These are phyloP conservation scores for Cossypha polioptera DNA, from an alignment of 2,797 vertebrate species.

Conservation along the genomic window DNA sequence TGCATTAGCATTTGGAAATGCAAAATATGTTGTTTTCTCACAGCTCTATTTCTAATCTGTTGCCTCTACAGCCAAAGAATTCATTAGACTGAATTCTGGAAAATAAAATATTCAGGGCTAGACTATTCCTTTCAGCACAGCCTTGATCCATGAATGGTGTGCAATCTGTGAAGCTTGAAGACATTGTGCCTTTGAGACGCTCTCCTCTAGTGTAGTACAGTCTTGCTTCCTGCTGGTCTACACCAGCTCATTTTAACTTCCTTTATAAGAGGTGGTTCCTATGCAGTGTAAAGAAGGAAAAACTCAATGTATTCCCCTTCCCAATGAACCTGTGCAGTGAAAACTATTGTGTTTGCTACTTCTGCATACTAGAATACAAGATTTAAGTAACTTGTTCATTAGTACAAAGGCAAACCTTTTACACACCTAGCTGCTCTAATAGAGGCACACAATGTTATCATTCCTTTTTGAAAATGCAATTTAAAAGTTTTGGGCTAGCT, in stretches of 20 bases:
- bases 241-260: not conserved
- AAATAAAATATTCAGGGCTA: slow-evolving; percentile 30
- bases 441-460: not conserved
- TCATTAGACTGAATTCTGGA: not conserved
- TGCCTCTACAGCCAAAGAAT: not conserved
- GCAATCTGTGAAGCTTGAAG: not conserved
- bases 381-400: not conserved
- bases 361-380: not conserved
- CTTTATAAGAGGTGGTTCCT: not conserved
- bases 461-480: not conserved
- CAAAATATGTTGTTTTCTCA: not conserved
- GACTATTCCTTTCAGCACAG: not conserved
- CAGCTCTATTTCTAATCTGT: not conserved
- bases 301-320: not conserved
- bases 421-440: not conserved
- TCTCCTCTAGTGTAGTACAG: not conserved
- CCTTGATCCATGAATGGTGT: not conserved
- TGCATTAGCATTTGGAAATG: not conserved
- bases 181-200: not conserved
- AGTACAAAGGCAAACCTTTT: not conserved
- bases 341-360: not conserved
- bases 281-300: not conserved
- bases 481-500: not conserved
- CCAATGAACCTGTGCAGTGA: not conserved
- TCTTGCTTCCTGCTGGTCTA: not conserved